Evolutionary conservation across 92 coral and sea anemone species (phyloP).

Genomic region (Zoanthus sansibaricus): DNA sequence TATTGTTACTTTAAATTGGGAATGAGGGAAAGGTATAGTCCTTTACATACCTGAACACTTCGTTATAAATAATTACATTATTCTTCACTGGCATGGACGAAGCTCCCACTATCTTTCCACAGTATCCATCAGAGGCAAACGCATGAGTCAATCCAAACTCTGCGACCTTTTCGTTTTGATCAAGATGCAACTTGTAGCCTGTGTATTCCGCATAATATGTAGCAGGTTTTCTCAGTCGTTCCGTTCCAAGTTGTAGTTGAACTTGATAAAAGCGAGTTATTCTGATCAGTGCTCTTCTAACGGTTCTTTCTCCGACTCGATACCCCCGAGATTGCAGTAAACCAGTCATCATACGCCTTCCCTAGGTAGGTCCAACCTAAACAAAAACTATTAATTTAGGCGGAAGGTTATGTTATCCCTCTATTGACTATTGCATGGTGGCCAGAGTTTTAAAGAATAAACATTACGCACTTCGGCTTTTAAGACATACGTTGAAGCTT

Average conservation of each 20-base stretch:
- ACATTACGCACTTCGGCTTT: background rate
- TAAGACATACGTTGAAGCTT: background rate
- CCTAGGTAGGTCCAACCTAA: constrained; percentile 50
- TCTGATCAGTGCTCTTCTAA: background rate
- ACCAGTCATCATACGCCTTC: constrained; percentile 42
- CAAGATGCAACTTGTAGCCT: constrained; percentile 39
- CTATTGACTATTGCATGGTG: background rate
- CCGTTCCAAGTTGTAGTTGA: constrained; percentile 31
- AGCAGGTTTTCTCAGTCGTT: constrained; percentile 33
- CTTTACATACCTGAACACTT: background rate
- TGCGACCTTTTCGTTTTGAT: constrained; percentile 49
- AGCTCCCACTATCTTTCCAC: constrained; percentile 48
- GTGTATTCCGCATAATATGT: constrained; percentile 50
- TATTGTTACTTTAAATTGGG: background rate
- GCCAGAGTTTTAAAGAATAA: background rate
- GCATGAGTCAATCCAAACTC: constrained; percentile 43
- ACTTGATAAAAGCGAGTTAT: constrained; percentile 14
- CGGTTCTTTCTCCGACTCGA: constrained; percentile 38
- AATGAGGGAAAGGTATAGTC: background rate
- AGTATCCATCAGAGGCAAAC: constrained; percentile 48
- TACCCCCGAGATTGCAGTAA: constrained; percentile 35
- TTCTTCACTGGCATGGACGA: constrained; percentile 45
- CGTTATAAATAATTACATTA: constrained; percentile 3
- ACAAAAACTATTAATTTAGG: background rate
- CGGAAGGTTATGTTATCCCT: background rate